Evolutionary conservation across 2,888 invertebrate species (phyloP).

Genomic region (Meandrusa payeni): DNA sequence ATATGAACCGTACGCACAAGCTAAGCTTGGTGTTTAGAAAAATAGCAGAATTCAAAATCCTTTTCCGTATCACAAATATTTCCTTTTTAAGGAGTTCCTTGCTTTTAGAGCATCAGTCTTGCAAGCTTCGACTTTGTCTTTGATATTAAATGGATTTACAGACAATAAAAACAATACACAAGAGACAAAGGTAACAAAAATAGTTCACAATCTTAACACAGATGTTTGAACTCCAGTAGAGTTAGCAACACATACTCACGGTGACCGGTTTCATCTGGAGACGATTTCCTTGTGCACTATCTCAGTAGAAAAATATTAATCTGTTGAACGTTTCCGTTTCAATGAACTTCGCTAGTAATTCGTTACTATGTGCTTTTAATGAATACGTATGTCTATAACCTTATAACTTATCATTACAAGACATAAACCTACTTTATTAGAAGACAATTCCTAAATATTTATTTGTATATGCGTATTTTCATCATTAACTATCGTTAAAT

Average conservation of each 20-base stretch:
- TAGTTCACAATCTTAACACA: too few relatives aligned
- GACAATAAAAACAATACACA: slow-evolving; percentile 22
- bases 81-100: slow-evolving; percentile 68
- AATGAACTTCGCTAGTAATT: slow-evolving; percentile 19
- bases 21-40: slow-evolving; percentile 46
- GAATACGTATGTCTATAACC: slow-evolving; percentile 16
- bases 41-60: slow-evolving; percentile 52
- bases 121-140: slow-evolving; percentile 62
- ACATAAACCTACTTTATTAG: slow-evolving; percentile 17
- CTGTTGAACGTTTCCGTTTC: slow-evolving; percentile 11
- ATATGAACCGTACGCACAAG: too few relatives aligned
- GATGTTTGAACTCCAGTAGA: too few relatives aligned
- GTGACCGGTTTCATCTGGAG: neutral
- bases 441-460: slow-evolving; percentile 5
- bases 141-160: slow-evolving; percentile 25
- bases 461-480: slow-evolving; percentile 15
- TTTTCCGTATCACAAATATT: slow-evolving; percentile 52
- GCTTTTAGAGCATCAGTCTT: slow-evolving; percentile 66
- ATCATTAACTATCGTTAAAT: slow-evolving; percentile 25
- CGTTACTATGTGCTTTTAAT: slow-evolving; percentile 23
- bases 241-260: slow-evolving; percentile 2
- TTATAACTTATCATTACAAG: slow-evolving; percentile 11
- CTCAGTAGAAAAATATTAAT: slow-evolving; percentile 27
- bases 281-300: too few relatives aligned
- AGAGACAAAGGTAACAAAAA: slow-evolving; percentile 7